These are phyloP conservation scores for Lagopus leucura DNA, from an alignment of 2,113 vertebrate genomes.

Conservation along the genomic window DNA sequence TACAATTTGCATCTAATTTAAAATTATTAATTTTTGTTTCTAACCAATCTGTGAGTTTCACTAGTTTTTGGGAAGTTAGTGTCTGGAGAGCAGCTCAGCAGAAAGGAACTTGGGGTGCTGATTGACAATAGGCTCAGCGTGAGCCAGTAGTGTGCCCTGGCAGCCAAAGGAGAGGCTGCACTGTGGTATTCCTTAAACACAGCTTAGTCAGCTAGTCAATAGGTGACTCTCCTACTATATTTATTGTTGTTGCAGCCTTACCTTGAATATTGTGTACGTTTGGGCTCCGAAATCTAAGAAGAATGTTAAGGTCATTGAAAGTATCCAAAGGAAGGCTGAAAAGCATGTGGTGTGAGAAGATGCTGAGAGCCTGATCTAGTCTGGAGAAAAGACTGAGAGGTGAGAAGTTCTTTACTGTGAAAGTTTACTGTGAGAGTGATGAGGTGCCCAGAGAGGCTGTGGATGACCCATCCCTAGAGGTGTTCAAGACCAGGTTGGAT, in stretches of 20 bases:
- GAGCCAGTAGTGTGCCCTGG: neutral
- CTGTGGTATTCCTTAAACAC: neutral
- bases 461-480: too few relatives aligned
- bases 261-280: neutral
- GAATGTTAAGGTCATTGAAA: neutral
- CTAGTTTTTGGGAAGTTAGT: neutral
- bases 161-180: neutral
- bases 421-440: too few relatives aligned
- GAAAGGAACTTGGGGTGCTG: neutral
- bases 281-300: neutral
- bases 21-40: slow-evolving; percentile 2
- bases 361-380: neutral
- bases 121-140: neutral
- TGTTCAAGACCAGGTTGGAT: too few relatives aligned
- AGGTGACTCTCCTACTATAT: neutral
- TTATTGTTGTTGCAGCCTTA: neutral
- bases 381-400: neutral
- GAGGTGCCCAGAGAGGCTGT: too few relatives aligned
- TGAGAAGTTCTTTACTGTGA: too few relatives aligned
- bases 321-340: neutral
- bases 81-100: neutral
- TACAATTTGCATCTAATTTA: neutral
- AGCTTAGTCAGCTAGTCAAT: neutral
- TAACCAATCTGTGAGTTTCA: neutral
- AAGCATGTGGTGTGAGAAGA: neutral